Evolutionary conservation across 2,797 vertebrate genomes (phyloP), one percentile per base, ranked within the genome.

Genomic region (Megaceryle alcyon): DNA sequence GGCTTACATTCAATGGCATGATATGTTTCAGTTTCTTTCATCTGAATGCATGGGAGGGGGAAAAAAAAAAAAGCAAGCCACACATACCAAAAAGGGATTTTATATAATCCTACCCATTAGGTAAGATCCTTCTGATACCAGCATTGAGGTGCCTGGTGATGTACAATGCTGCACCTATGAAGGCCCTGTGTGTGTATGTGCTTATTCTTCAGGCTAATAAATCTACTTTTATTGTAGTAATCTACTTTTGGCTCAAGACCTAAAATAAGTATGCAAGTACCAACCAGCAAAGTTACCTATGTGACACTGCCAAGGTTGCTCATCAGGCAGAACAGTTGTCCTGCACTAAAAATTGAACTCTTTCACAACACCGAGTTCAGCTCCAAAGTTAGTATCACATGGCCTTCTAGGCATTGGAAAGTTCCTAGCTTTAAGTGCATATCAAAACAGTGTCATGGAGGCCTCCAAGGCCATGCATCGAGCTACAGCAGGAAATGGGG

Each of bases 391-490:
- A 53, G 37, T 9, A 53, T 43, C 48, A 66, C 13, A 19, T 0
- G 0, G 1, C 11, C 21, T 46, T 56, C n/a, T 23, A 61, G 43
- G 22, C 23, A 39, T 14, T 5, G 1, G 56, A 28, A 70, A 26
- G n/a, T 22, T 70, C 25, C 35, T 35, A 2, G 31, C 57, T 53
- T 41, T 41, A 59, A 59, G 44, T 6, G 53, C 25, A 28, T 22
- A 43, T 77, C 54, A 46, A 9, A 65, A 23, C 0, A 0, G 6
- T 37, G 26, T 44, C 35, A 60, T 1, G 0, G 31, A 28, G 35
- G 28, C 60, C 12, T 56, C 19, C 63, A 69, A 72, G n/a, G 31
- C 31, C 7, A 3, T 20, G 16, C 26, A 51, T 28, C 28, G 46
- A 18, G 13, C 29, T 59, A 17, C 2, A 2, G 49, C 43, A 80